Conservation (phyloP, 2,888 invertebrate species). For the Anoplius nigerrimus region DNA sequence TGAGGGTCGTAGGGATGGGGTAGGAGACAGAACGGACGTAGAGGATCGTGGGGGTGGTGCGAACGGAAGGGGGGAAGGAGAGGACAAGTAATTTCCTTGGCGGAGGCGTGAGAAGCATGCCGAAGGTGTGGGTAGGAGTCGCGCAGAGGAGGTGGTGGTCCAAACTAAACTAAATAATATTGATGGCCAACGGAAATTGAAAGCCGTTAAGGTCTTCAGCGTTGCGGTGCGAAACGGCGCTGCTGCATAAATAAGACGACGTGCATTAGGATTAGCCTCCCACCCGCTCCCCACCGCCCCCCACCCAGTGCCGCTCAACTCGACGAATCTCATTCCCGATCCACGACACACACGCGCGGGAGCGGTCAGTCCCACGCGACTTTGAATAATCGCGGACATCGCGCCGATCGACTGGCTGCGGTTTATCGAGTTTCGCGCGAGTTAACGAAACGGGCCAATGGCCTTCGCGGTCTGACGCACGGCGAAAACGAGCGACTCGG, state of each 20-base stretch:
- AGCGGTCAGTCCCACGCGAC: too few species aligned
- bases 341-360: too few species aligned
- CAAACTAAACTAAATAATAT: conserved; percentile 75
- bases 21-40: conserved; percentile 3
- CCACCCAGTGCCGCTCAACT: conserved; percentile 60
- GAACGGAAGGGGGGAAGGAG: conserved; percentile 47
- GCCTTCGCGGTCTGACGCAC: too few species aligned
- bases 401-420: too few species aligned
- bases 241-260: conserved; percentile 72
- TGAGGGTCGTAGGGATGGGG: neutral
- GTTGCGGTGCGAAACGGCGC: conserved; percentile 66
- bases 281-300: too few species aligned
- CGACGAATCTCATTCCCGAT: too few species aligned
- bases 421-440: too few species aligned
- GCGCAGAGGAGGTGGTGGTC: conserved; percentile 56
- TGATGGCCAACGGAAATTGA: conserved; percentile 76
- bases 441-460: too few species aligned
- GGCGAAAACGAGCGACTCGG: too few species aligned
- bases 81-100: conserved; percentile 75
- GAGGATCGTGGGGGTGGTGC: conserved; percentile 26
- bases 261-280: conserved; percentile 71
- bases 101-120: conserved; percentile 72
- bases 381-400: too few species aligned
- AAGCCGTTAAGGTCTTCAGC: conserved; percentile 73
- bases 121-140: conserved; percentile 55